Conservation (phyloP, 1,140 invertebrate species). For the Drosophila subpulchrella region DNA sequence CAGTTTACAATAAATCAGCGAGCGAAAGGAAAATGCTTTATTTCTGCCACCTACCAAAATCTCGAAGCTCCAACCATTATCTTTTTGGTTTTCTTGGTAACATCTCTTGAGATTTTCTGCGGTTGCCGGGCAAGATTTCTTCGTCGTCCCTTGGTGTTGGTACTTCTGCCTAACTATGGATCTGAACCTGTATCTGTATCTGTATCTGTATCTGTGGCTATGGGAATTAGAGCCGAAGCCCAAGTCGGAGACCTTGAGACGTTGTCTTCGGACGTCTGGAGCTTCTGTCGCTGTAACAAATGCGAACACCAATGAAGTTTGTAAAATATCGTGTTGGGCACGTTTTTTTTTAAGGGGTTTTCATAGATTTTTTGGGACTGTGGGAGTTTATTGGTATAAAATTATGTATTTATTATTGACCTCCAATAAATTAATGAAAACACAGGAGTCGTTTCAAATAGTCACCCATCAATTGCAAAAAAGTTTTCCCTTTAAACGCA, state of each 20-base stretch:
- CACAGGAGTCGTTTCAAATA: not conserved
- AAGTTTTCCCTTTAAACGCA: not conserved
- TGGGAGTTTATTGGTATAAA: no score
- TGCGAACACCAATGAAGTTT: no score
- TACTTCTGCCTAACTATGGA: constrained; percentile 25
- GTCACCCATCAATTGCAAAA: not conserved
- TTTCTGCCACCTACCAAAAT: constrained; percentile 12
- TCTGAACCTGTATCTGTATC: not conserved
- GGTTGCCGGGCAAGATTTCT: constrained; percentile 4
- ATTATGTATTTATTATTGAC: no score
- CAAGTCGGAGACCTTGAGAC: constrained; percentile 13
- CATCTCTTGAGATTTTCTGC: constrained; percentile 11
- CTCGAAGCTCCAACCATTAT: not conserved
- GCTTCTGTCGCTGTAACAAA: not conserved
- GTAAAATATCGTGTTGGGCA: no score
- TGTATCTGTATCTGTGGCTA: constrained; percentile 14
- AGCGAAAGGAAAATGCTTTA: constrained; percentile 42
- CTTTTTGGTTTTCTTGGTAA: constrained; percentile 2
- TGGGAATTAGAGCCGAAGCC: constrained; percentile 28
- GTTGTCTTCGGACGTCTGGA: not conserved
- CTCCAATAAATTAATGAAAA: no score
- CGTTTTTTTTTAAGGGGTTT: no score
- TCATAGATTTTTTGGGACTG: no score
- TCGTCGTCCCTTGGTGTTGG: not conserved
- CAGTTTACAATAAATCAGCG: constrained; percentile 45